phyloP scores from a whole-genome alignment of 2,888 invertebrate species.

The Gisinianus flammeolus region DNA sequence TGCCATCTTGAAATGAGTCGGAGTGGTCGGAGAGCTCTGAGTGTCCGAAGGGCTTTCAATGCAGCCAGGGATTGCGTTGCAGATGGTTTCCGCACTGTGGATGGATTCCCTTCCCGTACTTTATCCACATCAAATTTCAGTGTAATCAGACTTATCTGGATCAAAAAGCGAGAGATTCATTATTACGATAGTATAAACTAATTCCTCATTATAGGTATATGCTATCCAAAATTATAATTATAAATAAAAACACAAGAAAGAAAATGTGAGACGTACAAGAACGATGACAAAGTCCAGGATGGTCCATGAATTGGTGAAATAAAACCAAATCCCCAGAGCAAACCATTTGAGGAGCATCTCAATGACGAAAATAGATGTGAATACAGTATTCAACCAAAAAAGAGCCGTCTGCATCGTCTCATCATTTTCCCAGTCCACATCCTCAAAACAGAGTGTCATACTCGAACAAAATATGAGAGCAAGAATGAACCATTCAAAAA shows the following conservation, averaged over 20 bases:
- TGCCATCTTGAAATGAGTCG: conserved; percentile 96
- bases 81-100: not conserved
- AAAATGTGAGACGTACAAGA: conserved; percentile 79
- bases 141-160: conserved; percentile 55
- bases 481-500: conserved; percentile 92
- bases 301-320: conserved; percentile 96
- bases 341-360: conserved; percentile 96
- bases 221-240: too few species aligned
- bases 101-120: not conserved
- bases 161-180: not conserved
- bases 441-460: conserved; percentile 93
- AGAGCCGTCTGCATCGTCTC: conserved; percentile 78
- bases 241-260: not conserved
- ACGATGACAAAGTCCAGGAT: conserved; percentile 94
- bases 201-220: too few species aligned
- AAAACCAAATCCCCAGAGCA: conserved; percentile 89
- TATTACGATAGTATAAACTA: too few species aligned
- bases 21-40: conserved; percentile 89
- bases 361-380: conserved; percentile 86
- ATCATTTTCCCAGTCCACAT: conserved; percentile 73
- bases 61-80: conserved; percentile 16
- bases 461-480: conserved; percentile 92
- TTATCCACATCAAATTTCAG: conserved; percentile 53
- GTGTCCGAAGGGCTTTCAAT: conserved; percentile 65
- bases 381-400: conserved; percentile 88